phyloP scores from a whole-genome alignment of 64 coral and sea anemone genomes.

The Montipora capricornis region DNA sequence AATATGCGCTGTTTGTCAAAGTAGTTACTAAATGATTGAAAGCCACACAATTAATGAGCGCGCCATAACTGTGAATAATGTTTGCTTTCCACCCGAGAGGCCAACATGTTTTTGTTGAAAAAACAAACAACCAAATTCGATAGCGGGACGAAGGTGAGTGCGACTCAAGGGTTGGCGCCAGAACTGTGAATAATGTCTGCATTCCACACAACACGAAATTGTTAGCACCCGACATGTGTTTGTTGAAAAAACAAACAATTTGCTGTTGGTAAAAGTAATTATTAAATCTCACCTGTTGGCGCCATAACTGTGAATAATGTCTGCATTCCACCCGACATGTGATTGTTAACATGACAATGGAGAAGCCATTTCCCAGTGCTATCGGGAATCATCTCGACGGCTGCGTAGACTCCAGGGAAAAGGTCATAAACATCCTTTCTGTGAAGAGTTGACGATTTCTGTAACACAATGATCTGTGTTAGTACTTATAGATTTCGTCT shows the following conservation, averaged over 20 bases:
- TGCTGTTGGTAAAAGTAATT: no score
- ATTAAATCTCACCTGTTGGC: not conserved
- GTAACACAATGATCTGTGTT: not conserved
- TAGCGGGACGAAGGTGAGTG: not conserved
- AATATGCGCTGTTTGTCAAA: no score
- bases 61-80: slow-evolving; percentile 4
- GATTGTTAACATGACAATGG: slow-evolving; percentile 97
- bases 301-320: slow-evolving; percentile 57
- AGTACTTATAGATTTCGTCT: not conserved
- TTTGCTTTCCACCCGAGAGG: slow-evolving; percentile 25
- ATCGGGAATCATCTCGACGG: slow-evolving; percentile 91
- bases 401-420: slow-evolving; percentile 86
- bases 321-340: slow-evolving; percentile 86
- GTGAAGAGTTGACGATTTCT: slow-evolving; percentile 78
- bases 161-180: not conserved
- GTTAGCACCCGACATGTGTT: no score
- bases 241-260: no score
- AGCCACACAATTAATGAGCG: no score
- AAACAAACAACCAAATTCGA: no score
- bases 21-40: no score
- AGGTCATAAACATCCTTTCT: slow-evolving; percentile 92
- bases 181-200: slow-evolving; percentile 72
- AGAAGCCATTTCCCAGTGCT: slow-evolving; percentile 85
- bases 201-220: slow-evolving; percentile 38
- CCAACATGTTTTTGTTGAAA: not conserved